These are phyloP conservation scores for Folsomia candida DNA, from an alignment of 2,888 invertebrate species.

Conservation along the genomic window DNA sequence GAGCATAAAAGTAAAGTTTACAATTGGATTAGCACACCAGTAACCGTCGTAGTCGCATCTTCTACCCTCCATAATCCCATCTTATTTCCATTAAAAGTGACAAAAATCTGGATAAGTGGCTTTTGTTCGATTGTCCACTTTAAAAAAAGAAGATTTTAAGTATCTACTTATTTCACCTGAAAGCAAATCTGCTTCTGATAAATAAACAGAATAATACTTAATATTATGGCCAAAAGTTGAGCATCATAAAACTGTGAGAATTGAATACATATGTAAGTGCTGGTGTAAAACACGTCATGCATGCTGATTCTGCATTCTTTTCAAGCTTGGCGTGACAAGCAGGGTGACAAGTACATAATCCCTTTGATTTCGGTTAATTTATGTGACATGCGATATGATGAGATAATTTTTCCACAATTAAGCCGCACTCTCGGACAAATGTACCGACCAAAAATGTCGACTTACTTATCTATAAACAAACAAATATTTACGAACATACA, in stretches of 20 bases:
- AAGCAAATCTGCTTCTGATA: too few relatives aligned
- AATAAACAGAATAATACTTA: not conserved
- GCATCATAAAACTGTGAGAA: too few relatives aligned
- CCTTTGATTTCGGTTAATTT: conserved; percentile 2
- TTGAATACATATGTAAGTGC: too few relatives aligned
- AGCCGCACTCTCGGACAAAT: not conserved
- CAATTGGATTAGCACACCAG: not conserved
- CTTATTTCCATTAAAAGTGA: not conserved
- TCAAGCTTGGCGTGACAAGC: not conserved
- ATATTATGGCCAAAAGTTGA: too few relatives aligned
- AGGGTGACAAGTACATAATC: conserved; percentile 3
- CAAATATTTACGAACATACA: too few relatives aligned
- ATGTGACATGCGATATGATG: conserved; percentile 13
- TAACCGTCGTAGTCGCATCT: not conserved
- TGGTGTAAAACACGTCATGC: too few relatives aligned
- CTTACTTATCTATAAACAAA: not conserved
- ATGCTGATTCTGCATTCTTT: too few relatives aligned
- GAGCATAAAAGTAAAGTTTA: conserved; percentile 1
- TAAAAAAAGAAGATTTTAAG: not conserved
- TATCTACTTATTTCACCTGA: too few relatives aligned
- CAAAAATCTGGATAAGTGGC: not conserved
- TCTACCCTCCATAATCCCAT: not conserved
- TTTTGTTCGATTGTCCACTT: not conserved
- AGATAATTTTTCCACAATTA: conserved; percentile 3
- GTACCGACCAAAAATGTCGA: not conserved